Conservation (phyloP, 2,888 invertebrate species). For the Dendrolimus houi region DNA sequence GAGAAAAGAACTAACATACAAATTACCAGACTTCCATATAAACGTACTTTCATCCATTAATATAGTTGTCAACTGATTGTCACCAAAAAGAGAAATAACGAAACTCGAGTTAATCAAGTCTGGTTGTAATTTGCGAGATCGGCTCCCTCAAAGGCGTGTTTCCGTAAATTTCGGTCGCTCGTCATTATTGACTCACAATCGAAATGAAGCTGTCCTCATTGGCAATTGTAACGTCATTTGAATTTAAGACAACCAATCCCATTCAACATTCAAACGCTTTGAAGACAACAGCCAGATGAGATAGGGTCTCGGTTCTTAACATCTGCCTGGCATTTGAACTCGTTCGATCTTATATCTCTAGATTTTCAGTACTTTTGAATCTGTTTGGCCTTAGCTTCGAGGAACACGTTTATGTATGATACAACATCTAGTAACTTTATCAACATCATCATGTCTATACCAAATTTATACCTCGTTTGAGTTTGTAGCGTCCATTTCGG, state of each 20-base stretch:
- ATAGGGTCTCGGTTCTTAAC: constrained; percentile 17
- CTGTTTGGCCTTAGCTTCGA: too few relatives aligned
- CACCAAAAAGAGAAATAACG: too few relatives aligned
- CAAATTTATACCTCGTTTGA: too few relatives aligned
- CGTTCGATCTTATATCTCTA: not conserved
- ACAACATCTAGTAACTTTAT: too few relatives aligned
- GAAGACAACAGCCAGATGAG: constrained; percentile 13
- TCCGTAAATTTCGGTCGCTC: constrained; percentile 27
- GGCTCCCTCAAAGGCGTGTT: constrained; percentile 40
- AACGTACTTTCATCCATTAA: constrained; percentile 59
- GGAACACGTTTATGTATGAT: too few relatives aligned
- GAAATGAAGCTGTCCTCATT: constrained; percentile 72
- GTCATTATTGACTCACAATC: constrained; percentile 67
- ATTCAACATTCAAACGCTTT: constrained; percentile 64
- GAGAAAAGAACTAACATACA: too few relatives aligned
- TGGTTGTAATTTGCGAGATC: constrained; percentile 9
- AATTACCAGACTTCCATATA: not conserved
- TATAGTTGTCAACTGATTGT: constrained; percentile 20
- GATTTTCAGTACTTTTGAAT: too few relatives aligned
- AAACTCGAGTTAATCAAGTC: too few relatives aligned
- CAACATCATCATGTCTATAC: too few relatives aligned
- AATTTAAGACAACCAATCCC: constrained; percentile 64
- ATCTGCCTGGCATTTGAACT: constrained; percentile 3
- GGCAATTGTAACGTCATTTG: constrained; percentile 74
- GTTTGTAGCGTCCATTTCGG: too few relatives aligned